Conservation (phyloP, 2,113 vertebrate species). For the Hippocampus mohnikei region DNA sequence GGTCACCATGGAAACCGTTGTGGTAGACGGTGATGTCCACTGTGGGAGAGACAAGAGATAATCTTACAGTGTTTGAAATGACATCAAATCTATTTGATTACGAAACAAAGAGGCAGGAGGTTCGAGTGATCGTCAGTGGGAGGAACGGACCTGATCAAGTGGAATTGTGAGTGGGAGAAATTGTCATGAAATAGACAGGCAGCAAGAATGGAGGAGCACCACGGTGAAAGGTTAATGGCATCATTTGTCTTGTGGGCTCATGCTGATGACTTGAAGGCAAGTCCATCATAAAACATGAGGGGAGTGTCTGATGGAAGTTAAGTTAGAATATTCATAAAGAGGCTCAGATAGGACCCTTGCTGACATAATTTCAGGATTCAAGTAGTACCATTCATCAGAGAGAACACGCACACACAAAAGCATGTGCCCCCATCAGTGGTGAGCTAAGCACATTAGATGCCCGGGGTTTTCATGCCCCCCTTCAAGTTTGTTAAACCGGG, state of each 20-base stretch:
- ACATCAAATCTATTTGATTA: not conserved
- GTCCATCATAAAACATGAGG: slow-evolving; percentile 52
- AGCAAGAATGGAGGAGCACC: slow-evolving; percentile 26
- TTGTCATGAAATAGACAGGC: slow-evolving; percentile 19
- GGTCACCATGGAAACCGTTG: slow-evolving; percentile 95
- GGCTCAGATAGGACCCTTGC: slow-evolving; percentile 54
- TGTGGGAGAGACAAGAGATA: slow-evolving; percentile 45
- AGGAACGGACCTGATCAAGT: not conserved
- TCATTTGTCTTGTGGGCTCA: slow-evolving; percentile 51
- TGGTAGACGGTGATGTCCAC: slow-evolving; percentile 98
- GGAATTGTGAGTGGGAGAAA: slow-evolving; percentile 21
- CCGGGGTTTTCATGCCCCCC: too few relatives aligned
- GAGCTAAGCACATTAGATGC: too few relatives aligned
- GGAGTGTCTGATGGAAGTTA: slow-evolving; percentile 39
- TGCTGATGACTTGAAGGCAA: slow-evolving; percentile 35
- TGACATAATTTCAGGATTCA: slow-evolving; percentile 14
- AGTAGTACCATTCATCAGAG: not conserved
- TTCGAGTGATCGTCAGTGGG: not conserved
- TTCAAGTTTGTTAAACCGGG: too few relatives aligned
- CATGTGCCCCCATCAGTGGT: too few relatives aligned
- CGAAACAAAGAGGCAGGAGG: not conserved
- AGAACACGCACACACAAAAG: too few relatives aligned
- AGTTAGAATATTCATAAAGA: slow-evolving; percentile 46
- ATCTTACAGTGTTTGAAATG: slow-evolving; percentile 8
- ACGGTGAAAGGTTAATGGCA: slow-evolving; percentile 56